Evolutionary conservation across 2,113 vertebrate species (phyloP), one percentile per base, ranked within the genome.

Genomic region (Oenanthe melanoleuca): DNA sequence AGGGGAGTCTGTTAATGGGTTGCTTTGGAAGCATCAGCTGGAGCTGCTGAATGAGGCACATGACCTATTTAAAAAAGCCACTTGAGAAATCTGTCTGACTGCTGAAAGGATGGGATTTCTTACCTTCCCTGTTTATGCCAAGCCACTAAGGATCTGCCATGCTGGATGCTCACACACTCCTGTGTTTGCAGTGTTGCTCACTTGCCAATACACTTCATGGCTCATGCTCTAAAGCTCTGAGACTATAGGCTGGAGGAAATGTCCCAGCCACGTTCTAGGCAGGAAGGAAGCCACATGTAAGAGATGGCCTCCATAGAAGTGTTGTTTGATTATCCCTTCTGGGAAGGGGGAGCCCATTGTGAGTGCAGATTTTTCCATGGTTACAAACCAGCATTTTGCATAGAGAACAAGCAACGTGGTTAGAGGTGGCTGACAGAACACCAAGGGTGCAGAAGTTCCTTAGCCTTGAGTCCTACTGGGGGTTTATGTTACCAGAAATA

Each of bases 21-120:
- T 97, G 94, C 92, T 97, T 94, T 96, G 95, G 95, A 96, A 94
- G 93, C 95, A 96, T 97, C 95, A 96, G 92, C 93, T 94, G 95
- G 95, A 96, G 93, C 90, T 95, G 86, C 88, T 92, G 96, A 96
- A 95, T 92, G 88, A 91, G 92, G 90, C 86, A 90, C 90, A 92
- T 96, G 94, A 96, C 88, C 93, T 96, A 88, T 97, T 94, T 90
- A 24, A 90, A 96, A 95, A 92, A 95, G 90, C 95, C 95, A 94
- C 95, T 96, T 92, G 95, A 96, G 95, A 94, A 81, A 93, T 94
- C 74, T 44, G 47, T 88, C 22, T 92, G 86, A 57, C 69, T 94
- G 94, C 75, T 92, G 79, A 94, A 94, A 78, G 49, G 87, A 87
- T 94, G 90, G 72, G 95, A 53, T 92, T 80, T 92, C 93, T 93